A percentile compares a stretch with the other conserved stretches of the same genome.
phyloP scores from a whole-genome alignment of 1,140 invertebrate genomes.

The Zaprionus ghesquierei region DNA sequence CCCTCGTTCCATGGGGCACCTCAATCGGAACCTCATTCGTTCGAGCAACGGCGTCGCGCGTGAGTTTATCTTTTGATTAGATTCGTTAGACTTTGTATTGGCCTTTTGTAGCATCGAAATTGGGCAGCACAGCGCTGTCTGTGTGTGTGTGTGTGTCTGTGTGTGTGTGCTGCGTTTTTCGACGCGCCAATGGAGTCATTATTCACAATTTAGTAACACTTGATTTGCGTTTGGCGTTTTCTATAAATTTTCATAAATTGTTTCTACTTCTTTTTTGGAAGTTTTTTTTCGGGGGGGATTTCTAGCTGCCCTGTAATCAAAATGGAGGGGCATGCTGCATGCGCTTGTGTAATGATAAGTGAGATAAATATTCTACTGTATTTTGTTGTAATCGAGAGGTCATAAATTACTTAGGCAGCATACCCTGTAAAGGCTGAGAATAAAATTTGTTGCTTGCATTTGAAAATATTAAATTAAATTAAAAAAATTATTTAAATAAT shows the following conservation, averaged over 20 bases:
- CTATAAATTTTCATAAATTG: conserved; percentile 75
- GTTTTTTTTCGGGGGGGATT: too few species aligned
- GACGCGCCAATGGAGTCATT: conserved; percentile 60
- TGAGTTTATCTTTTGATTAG: conserved; percentile 81
- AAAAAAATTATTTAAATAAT: neutral
- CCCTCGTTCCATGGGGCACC: neutral
- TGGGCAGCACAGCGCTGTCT: conserved; percentile 41
- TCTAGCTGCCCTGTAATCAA: conserved; percentile 1
- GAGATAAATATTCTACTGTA: neutral
- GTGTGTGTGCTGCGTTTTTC: conserved; percentile 25
- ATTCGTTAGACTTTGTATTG: conserved; percentile 79
- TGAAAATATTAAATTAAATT: neutral
- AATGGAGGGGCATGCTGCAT: neutral
- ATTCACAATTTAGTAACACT: conserved; percentile 81
- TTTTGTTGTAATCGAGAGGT: neutral
- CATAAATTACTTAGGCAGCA: conserved; percentile 61
- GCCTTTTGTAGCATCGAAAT: conserved; percentile 65
- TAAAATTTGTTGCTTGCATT: too few species aligned
- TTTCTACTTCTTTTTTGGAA: conserved; percentile 47
- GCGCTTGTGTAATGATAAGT: neutral
- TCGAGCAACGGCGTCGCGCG: conserved; percentile 44
- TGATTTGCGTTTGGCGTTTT: conserved; percentile 76
- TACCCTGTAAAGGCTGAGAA: conserved; percentile 12
- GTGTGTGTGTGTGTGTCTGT: conserved; percentile 1
- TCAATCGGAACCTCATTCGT: neutral